Conservation (phyloP, 2,888 invertebrate genomes). For the Drosophila monieri region DNA sequence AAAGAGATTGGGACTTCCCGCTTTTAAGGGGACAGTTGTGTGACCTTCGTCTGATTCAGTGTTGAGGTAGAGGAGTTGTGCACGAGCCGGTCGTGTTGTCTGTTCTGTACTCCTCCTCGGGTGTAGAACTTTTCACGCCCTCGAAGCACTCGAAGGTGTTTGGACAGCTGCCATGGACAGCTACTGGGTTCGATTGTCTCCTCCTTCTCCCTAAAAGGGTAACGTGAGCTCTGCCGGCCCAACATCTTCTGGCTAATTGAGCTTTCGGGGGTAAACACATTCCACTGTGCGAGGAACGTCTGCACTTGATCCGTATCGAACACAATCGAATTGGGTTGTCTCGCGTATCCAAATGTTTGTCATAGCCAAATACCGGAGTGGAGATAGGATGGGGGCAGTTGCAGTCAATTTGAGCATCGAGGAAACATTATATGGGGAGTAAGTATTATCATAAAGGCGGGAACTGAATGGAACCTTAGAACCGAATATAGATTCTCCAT, state of each 20-base stretch:
- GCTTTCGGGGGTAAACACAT: conserved; percentile 20
- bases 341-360: conserved; percentile 33
- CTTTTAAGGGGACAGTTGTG: conserved; percentile 47
- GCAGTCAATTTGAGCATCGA: conserved; percentile 5
- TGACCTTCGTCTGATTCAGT: conserved; percentile 59
- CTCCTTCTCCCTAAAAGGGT: not conserved
- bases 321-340: conserved; percentile 22
- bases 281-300: conserved; percentile 19
- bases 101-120: conserved; percentile 12
- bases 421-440: conserved; percentile 3
- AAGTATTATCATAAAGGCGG: not conserved
- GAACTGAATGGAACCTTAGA: not conserved
- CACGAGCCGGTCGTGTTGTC: conserved; percentile 11
- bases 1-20: conserved; percentile 44
- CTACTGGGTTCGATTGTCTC: conserved; percentile 27
- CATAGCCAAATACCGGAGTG: conserved; percentile 24
- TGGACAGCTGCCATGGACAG: conserved; percentile 27
- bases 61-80: conserved; percentile 25
- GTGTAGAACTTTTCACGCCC: conserved; percentile 6
- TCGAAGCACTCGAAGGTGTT: conserved; percentile 22
- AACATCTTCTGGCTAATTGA: conserved; percentile 37
- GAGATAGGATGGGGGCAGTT: conserved; percentile 18
- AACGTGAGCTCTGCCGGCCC: conserved; percentile 21
- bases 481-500: not conserved
- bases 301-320: conserved; percentile 38